Percentiles rank a stretch among this genome's conserved stretches.
These are phyloP conservation scores for Caerostris darwini DNA, from an alignment of 1,140 invertebrate species.

Conservation along the genomic window DNA sequence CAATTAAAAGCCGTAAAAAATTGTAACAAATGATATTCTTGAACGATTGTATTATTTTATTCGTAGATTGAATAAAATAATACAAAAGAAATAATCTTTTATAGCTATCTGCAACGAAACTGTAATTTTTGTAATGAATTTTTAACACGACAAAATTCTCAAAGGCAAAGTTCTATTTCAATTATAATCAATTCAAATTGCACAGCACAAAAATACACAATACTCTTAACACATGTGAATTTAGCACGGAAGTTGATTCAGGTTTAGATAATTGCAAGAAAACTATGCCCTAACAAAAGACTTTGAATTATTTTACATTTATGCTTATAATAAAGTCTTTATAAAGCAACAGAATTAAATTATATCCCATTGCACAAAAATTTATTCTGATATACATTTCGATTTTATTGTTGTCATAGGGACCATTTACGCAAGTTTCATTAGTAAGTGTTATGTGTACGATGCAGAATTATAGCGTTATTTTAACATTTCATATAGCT, in stretches of 20 bases:
- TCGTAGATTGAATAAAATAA: no score
- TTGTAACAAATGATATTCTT: no score
- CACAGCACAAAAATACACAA: not conserved
- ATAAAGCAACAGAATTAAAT: not conserved
- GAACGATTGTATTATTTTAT: no score
- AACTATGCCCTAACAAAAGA: not conserved
- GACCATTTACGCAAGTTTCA: constrained; percentile 22
- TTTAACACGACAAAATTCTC: no score
- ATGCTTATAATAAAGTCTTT: not conserved
- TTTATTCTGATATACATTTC: not conserved
- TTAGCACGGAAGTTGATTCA: not conserved
- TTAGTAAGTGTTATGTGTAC: not conserved
- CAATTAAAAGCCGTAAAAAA: no score
- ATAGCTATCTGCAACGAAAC: no score
- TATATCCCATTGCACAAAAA: not conserved
- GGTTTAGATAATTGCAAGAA: not conserved
- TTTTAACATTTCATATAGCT: not conserved
- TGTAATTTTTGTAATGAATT: no score
- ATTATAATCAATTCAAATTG: no score
- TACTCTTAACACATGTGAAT: not conserved
- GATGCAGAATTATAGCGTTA: not conserved
- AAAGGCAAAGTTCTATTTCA: no score
- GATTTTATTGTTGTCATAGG: constrained; percentile 63
- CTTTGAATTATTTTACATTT: not conserved
- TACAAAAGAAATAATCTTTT: no score